Base-by-base conservation (phyloP, 2,797 vertebrate genomes). In the Ispidina picta region DNA sequence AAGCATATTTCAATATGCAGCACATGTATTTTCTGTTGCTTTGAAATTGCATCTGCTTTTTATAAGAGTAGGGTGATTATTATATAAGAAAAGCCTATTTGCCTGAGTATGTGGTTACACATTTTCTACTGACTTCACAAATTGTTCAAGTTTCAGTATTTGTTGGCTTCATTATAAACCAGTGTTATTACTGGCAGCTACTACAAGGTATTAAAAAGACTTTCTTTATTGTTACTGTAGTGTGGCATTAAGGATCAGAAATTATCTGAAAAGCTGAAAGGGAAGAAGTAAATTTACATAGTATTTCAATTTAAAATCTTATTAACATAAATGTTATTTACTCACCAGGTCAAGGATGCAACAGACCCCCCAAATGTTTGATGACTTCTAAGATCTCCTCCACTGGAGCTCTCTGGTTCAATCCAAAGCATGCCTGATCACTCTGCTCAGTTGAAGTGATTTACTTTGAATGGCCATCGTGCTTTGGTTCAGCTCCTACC, bases 91-190 rank as follows among this genome's bases (percentile, higher is more conserved):
- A 95, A 94, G 46, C 51, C 81, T 88, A 63, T 93, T 95, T 91
- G 83, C 75, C 78, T 85, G 92, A 91, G 81, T 77, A 69, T 92
- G 88, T 91, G 93, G 92, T 95, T 95, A 89, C 72, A 90, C 46
- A 82, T 95, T 96, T 95, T 95, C 95, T 95, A 92, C 95, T 94
- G 94, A 95, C 95, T 94, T 95, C 84, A 95, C 91, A 95, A 95
- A 95, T 91, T 92, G 92, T 92, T 95, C 92, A 88, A 33, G 88
- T 94, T 95, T 95, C 91, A 95, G 89, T 95, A 84, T 93, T 95
- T 92, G 86, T 88, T 95, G 92, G 95, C 81, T 91, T 91, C 83
- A 77, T 93, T 95, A 84, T 88, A 91, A 71, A 73, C 74, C 88
- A 86, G 43, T 95, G 71, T 94, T 95, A 84, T 95, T 95, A 83